A percentile compares a stretch with the other conserved stretches of the same genome.
Evolutionary conservation across 2,888 invertebrate species (phyloP).

Genomic region (Pterostichus niger): DNA sequence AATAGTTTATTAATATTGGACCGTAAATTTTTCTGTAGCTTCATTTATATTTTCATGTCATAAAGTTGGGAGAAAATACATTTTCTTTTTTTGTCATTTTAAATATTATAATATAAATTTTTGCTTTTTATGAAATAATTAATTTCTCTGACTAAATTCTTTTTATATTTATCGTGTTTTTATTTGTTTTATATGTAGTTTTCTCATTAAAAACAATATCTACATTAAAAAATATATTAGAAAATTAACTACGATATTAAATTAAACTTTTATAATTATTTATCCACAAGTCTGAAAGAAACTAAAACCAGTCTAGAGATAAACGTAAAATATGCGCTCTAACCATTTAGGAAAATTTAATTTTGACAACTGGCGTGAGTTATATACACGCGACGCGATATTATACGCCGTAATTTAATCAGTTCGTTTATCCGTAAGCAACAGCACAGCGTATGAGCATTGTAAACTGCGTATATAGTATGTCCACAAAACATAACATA

Average conservation of each 20-base stretch:
- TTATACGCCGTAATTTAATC: slow-evolving; percentile 26
- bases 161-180: neutral
- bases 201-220: neutral
- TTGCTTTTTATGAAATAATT: too few relatives aligned
- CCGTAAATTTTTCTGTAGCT: too few relatives aligned
- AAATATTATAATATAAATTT: too few relatives aligned
- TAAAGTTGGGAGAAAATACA: too few relatives aligned
- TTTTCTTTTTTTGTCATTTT: too few relatives aligned
- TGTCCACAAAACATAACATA: neutral
- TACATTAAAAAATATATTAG: neutral
- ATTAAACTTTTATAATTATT: slow-evolving; percentile 26
- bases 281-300: slow-evolving; percentile 1
- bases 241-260: neutral
- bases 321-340: slow-evolving; percentile 35
- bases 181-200: neutral
- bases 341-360: slow-evolving; percentile 48
- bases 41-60: too few relatives aligned
- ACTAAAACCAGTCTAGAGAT: slow-evolving; percentile 9
- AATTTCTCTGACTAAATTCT: too few relatives aligned
- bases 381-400: slow-evolving; percentile 28
- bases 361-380: slow-evolving; percentile 32
- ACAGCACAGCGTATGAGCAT: neutral
- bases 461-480: neutral
- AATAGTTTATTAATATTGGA: too few relatives aligned
- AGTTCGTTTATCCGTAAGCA: slow-evolving; percentile 15